phyloP scores from a whole-genome alignment of 2,888 invertebrate genomes.

The Unio pictorum region DNA sequence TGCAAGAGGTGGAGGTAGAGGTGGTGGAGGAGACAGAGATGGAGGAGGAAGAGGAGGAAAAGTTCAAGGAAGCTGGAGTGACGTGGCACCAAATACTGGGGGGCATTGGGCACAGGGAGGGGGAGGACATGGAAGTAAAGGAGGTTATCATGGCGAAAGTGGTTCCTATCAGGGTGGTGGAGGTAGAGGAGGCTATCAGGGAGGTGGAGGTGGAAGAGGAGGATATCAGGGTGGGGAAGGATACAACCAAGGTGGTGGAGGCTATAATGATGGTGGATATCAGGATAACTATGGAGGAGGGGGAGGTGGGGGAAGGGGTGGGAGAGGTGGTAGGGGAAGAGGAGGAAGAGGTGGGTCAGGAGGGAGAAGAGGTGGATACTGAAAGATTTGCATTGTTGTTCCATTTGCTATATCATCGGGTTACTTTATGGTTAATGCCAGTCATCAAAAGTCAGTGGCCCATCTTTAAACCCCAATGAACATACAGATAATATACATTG shows the following conservation, averaged over 20 bases:
- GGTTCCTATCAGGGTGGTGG: slow-evolving; percentile 38
- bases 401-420: too few species aligned
- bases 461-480: too few species aligned
- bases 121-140: slow-evolving; percentile 66
- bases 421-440: too few species aligned
- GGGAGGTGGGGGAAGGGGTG: slow-evolving; percentile 18
- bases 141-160: slow-evolving; percentile 46
- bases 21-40: slow-evolving; percentile 50
- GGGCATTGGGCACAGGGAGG: slow-evolving; percentile 63
- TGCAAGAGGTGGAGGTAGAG: slow-evolving; percentile 31
- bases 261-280: slow-evolving; percentile 27
- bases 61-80: slow-evolving; percentile 60
- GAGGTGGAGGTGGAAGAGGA: slow-evolving; percentile 27
- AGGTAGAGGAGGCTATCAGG: slow-evolving; percentile 30
- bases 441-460: too few species aligned
- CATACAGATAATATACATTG: too few species aligned
- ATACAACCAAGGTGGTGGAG: slow-evolving; percentile 17
- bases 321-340: slow-evolving; percentile 23
- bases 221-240: slow-evolving; percentile 28
- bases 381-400: not conserved
- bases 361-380: slow-evolving; percentile 23
- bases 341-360: slow-evolving; percentile 19
- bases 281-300: slow-evolving; percentile 22
- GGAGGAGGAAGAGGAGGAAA: slow-evolving; percentile 50
- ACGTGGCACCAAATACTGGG: slow-evolving; percentile 48